phyloP scores from a whole-genome alignment of 2,797 vertebrate genomes.

The Eutrigla gurnardus region DNA sequence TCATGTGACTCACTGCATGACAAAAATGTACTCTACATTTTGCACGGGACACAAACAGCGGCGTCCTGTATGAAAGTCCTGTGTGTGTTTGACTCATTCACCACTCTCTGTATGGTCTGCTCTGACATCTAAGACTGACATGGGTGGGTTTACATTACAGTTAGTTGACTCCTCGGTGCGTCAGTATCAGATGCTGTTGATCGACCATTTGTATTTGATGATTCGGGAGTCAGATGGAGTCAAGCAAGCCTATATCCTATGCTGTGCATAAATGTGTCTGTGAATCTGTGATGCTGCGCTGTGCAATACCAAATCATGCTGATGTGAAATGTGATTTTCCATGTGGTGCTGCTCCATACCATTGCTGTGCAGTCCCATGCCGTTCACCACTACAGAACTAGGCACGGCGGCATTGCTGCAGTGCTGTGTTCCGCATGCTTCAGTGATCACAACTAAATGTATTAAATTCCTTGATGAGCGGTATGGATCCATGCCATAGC shows the following conservation, averaged over 20 bases:
- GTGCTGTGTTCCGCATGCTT: conserved; percentile 42
- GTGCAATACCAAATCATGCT: conserved; percentile 24
- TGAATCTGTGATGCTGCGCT: conserved; percentile 25
- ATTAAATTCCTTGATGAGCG: conserved; percentile 67
- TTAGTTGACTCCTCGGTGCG: no score
- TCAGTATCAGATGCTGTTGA: no score
- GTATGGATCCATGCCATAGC: conserved; percentile 52
- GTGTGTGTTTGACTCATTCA: no score
- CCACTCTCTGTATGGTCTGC: no score
- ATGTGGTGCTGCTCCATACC: conserved; percentile 14
- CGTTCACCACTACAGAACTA: conserved; percentile 1
- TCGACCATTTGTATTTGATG: no score
- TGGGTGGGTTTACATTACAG: no score
- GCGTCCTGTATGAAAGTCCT: no score
- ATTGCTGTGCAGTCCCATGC: conserved; percentile 29
- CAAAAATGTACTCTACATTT: no score
- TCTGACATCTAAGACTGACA: no score
- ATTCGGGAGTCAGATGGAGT: background rate
- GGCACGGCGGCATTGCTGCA: conserved; percentile 34
- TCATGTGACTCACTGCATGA: no score
- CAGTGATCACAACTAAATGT: conserved; percentile 36
- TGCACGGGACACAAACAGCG: no score
- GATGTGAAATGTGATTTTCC: conserved; percentile 46
- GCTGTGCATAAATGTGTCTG: conserved; percentile 7
- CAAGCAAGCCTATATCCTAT: conserved; percentile 1